Percentiles rank a stretch among this genome's conserved stretches.
Conservation (phyloP, 64 coral and sea anemone genomes). For the Orbicella faveolata region DNA sequence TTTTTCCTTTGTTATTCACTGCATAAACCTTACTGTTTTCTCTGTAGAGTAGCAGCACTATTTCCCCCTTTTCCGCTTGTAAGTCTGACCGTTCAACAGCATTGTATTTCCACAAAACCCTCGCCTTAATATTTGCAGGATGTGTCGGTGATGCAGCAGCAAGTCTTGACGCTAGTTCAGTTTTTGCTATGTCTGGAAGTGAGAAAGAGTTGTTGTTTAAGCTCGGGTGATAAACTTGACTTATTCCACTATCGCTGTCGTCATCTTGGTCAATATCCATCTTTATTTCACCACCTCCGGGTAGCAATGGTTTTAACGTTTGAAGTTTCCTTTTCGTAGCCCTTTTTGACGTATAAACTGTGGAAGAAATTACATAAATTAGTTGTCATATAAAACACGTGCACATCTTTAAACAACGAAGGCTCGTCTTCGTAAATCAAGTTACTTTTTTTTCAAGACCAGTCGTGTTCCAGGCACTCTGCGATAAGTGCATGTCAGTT, state of each 20-base stretch:
- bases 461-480: too few species aligned
- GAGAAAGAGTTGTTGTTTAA: constrained; percentile 29
- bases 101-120: constrained; percentile 72
- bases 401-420: too few species aligned
- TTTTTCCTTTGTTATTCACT: constrained; percentile 36
- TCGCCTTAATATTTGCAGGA: constrained; percentile 58
- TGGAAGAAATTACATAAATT: constrained; percentile 1
- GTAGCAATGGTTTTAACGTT: constrained; percentile 41
- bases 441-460: too few species aligned
- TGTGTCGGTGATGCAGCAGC: constrained; percentile 15
- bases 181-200: constrained; percentile 77
- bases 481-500: too few species aligned
- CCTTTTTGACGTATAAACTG: constrained; percentile 75
- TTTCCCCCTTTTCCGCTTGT: constrained; percentile 73
- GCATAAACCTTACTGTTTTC: constrained; percentile 60
- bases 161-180: constrained; percentile 68
- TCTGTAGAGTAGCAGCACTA: constrained; percentile 65
- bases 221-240: constrained; percentile 52
- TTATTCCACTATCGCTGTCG: constrained; percentile 73
- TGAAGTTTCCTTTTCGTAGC: constrained; percentile 59
- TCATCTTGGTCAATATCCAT: constrained; percentile 54
- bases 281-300: neutral
- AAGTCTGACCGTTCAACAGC: constrained; percentile 25
- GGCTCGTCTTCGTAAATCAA: too few species aligned
- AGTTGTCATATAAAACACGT: neutral